Evolutionary conservation across 2,888 invertebrate species (phyloP), one percentile per base, ranked within the genome.

Genomic region (Lepetodrilus schrolli): DNA sequence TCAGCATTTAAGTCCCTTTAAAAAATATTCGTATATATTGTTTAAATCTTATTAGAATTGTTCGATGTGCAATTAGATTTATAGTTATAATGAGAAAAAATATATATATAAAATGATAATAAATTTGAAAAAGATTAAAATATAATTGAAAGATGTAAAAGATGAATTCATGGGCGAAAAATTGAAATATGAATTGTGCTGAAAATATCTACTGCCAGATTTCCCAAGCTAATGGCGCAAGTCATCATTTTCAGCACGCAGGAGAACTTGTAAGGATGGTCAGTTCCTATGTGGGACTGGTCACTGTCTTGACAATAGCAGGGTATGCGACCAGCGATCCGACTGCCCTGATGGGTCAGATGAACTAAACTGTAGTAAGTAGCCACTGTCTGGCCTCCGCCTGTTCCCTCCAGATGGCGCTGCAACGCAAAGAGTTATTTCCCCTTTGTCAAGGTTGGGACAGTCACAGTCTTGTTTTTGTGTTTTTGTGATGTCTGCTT

Each of bases 291-390:
- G 86, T 77, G 37, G 91, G 75, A 93, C 93, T 84, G 93, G 93
- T 13, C 89, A 91, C 77, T 96, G 96, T 92, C 94, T 96, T 90
- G 94, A 94, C 82, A 92, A 93, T 91, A 91, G 92, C 7, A 65
- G 66, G 43, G 26, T 26, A n/a, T 85, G 86, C 66, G 76, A 87
- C 74, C 74, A 73, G 30, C 76, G 76, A 2, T 73, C 74, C 4
- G 84, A 87, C 70, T 87, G 87, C 73, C 72, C 75, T 0, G 86
- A 88, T 66, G 76, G 78, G n/a, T 83, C 82, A 17, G 88, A 88
- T 79, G 88, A 88, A 47, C 30, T 10, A 23, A 47, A 47, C 26
- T 68, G 68, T 68, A 38, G 68, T 68, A 68, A 68, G 68, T 68
- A 47, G 7, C 23, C 26, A 17, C 17, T 37, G 21, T 20, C 17